These are phyloP conservation scores for Erebia ligea DNA, from an alignment of 2,888 invertebrate species.

Conservation along the genomic window DNA sequence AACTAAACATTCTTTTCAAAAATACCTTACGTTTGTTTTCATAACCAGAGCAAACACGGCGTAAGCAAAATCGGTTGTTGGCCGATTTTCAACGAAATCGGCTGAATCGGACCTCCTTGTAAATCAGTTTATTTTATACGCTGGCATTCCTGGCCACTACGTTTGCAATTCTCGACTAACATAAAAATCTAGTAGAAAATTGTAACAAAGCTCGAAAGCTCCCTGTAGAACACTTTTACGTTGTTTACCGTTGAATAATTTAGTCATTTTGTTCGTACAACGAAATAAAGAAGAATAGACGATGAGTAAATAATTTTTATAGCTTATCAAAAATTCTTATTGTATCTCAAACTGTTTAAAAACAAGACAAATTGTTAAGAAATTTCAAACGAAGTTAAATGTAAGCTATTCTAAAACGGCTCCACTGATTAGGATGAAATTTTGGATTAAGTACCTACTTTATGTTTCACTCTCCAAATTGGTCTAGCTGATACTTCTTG, in stretches of 20 bases:
- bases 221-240: constrained; percentile 7
- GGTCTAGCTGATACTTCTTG: too few relatives aligned
- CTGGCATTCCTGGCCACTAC: constrained; percentile 36
- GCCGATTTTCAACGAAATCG: constrained; percentile 37
- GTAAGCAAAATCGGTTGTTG: constrained; percentile 32
- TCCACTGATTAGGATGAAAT: too few relatives aligned
- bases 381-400: neutral
- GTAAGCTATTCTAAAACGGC: too few relatives aligned
- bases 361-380: neutral
- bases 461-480: too few relatives aligned
- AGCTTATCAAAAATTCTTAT: neutral
- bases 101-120: constrained; percentile 35
- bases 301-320: neutral
- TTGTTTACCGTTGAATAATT: constrained; percentile 24
- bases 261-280: constrained; percentile 20
- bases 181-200: constrained; percentile 30
- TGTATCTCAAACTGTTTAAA: neutral
- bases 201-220: constrained; percentile 18
- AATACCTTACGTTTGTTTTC: constrained; percentile 3
- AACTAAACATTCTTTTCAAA: constrained; percentile 2
- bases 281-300: constrained; percentile 7
- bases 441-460: too few relatives aligned
- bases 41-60: constrained; percentile 26
- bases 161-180: constrained; percentile 36
- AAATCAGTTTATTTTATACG: constrained; percentile 39